A percentile compares a stretch with the other conserved stretches of the same genome.
phyloP scores from a whole-genome alignment of 2,113 vertebrate species.

The Misgurnus anguillicaudatus region DNA sequence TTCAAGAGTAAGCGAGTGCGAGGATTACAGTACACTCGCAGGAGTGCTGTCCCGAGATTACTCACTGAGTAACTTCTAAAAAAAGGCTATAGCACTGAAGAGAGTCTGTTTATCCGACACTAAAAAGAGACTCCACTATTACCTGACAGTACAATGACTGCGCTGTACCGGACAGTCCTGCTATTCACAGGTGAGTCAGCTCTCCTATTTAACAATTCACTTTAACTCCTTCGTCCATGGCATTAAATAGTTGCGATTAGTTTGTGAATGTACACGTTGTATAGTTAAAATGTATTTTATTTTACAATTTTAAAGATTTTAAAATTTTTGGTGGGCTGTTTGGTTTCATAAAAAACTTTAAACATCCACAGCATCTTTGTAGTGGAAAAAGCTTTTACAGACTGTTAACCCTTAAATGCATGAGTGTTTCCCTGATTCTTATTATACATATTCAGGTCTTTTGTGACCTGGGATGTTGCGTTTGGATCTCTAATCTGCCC shows the following conservation, averaged over 20 bases:
- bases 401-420: no score
- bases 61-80: slow-evolving; percentile 57
- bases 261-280: not conserved
- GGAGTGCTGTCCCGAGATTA: slow-evolving; percentile 64
- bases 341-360: no score
- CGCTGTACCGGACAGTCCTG: slow-evolving; percentile 62
- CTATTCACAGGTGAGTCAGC: slow-evolving; percentile 69
- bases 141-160: slow-evolving; percentile 59
- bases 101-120: slow-evolving; percentile 37
- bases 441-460: no score
- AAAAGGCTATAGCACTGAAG: slow-evolving; percentile 56
- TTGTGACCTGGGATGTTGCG: no score
- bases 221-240: not conserved
- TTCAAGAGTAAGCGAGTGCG: not conserved
- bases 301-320: no score
- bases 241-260: not conserved
- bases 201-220: not conserved
- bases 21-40: slow-evolving; percentile 59
- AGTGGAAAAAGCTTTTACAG: no score
- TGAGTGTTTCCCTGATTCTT: no score
- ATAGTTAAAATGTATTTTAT: no score
- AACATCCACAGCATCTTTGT: no score
- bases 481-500: no score
- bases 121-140: slow-evolving; percentile 40
- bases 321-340: no score